Evolutionary conservation across 2,113 vertebrate species (phyloP), one percentile per base, ranked within the genome.

Genomic region (Fulmarus glacialis): DNA sequence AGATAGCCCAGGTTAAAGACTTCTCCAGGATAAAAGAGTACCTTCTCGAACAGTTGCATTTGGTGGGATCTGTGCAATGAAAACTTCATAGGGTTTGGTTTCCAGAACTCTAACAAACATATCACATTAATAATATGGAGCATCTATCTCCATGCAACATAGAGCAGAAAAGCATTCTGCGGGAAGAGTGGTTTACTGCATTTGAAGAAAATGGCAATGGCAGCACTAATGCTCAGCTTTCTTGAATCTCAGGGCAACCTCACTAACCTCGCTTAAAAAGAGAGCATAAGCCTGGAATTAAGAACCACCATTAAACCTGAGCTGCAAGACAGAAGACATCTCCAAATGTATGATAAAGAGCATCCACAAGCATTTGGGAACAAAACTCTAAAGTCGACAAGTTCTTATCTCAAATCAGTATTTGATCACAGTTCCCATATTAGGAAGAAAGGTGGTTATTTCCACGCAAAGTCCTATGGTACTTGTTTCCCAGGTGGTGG

Each of bases 1-100:
- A 92, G 89, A 80, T 55, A 62, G 95, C 95, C 96, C 86, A 52
- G 88, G 87, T 70, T 43, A 82, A 14, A 68, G 89, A 22, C 80
- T 68, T 71, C 82, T 87, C 78, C 6, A 3, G 66, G 87, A 80
- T 50, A 84, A 36, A 15, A 43, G 60, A 91, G 83, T 19, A 70
- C 68, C 66, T 90, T 92, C 88, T 38, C 12, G 0, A 87, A 30
- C 82, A 62, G 81, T 20, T 48, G 56, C 15, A 2, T 24, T n/a
- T 7, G 59, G 55, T 55, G 81, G 68, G 53, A 8, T 23, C 77
- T 42, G 23, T 27, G 72, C n/a, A 20, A 45, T 0, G 2, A 30
- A 50, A 80, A n/a, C 78, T 53, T 45, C 14, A 0, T 0, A 15
- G 45, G 45, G 27, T 12, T 32, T 16, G 18, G 74, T 9, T 48